Evolutionary conservation across 2,888 invertebrate genomes (phyloP).

Genomic region (Ophion ventricosus): DNA sequence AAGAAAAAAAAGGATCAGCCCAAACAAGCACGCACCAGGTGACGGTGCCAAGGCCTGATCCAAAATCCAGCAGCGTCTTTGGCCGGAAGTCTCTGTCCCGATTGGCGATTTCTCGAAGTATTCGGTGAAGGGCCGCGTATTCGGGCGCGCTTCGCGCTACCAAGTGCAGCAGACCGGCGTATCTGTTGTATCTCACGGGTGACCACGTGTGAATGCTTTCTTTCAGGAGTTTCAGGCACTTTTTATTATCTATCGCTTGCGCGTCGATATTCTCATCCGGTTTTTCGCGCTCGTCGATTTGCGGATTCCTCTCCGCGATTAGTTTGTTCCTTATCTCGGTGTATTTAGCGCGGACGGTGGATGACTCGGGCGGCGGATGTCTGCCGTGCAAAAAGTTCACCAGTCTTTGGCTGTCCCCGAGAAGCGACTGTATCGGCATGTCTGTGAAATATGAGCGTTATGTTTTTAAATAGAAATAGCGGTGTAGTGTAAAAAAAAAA

Average conservation of each 20-base stretch:
- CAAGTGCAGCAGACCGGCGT: conserved; percentile 89
- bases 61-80: conserved; percentile 93
- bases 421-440: conserved; percentile 83
- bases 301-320: neutral
- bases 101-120: conserved; percentile 89
- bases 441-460: conserved; percentile 17
- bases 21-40: conserved; percentile 86
- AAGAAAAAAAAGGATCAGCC: neutral
- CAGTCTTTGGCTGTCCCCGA: conserved; percentile 85
- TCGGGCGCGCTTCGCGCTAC: conserved; percentile 89
- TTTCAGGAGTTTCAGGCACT: conserved; percentile 86
- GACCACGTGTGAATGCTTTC: conserved; percentile 90
- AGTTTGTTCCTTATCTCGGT: conserved; percentile 73
- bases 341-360: conserved; percentile 84
- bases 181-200: conserved; percentile 88
- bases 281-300: conserved; percentile 54
- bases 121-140: conserved; percentile 88
- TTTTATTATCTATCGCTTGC: conserved; percentile 82
- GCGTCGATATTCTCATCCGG: conserved; percentile 78
- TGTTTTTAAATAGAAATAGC: too few relatives aligned
- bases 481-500: too few relatives aligned
- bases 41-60: conserved; percentile 94
- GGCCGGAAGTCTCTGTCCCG: conserved; percentile 89
- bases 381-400: conserved; percentile 87
- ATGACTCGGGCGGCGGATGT: conserved; percentile 87